Percentiles rank a stretch among this genome's conserved stretches.
Evolutionary conservation across 2,797 vertebrate genomes (phyloP).

Genomic region (Rhinatrema bivittatum): DNA sequence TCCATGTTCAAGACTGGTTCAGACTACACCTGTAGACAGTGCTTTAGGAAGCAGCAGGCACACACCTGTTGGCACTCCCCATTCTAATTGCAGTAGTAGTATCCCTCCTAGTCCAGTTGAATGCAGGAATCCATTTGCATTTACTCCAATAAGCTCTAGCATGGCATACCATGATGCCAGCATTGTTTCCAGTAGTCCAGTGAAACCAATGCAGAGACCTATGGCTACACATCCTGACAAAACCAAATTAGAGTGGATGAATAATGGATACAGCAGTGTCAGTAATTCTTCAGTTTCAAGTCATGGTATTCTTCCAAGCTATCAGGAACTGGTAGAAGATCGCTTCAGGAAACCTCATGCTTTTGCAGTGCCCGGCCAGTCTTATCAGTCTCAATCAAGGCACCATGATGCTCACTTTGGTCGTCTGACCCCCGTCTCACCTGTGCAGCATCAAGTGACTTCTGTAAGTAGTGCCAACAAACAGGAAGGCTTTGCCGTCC

Average conservation of each 20-base stretch:
- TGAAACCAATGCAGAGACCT: constrained; percentile 96
- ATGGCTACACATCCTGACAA: constrained; percentile 96
- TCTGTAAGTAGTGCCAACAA: constrained; percentile 62
- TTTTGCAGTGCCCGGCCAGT: constrained; percentile 89
- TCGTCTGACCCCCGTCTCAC: constrained; percentile 88
- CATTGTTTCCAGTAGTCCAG: constrained; percentile 85
- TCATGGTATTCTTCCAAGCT: constrained; percentile 81
- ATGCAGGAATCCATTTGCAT: constrained; percentile 93
- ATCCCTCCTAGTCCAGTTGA: constrained; percentile 94
- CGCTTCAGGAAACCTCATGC: constrained; percentile 96
- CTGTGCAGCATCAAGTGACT: constrained; percentile 79
- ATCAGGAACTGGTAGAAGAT: constrained; percentile 87
- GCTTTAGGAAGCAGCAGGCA: constrained; percentile 87
- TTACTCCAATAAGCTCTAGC: constrained; percentile 94
- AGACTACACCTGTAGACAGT: constrained; percentile 87
- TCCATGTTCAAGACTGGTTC: constrained; percentile 79
- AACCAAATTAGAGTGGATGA: constrained; percentile 95
- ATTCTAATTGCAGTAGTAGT: constrained; percentile 93
- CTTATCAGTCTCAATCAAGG: constrained; percentile 78
- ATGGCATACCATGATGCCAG: constrained; percentile 85
- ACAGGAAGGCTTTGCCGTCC: constrained; percentile 93
- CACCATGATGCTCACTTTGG: constrained; percentile 81
- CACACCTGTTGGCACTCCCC: constrained; percentile 86
- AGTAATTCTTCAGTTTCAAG: constrained; percentile 65
- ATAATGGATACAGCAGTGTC: constrained; percentile 71